Evolutionary conservation across 2,113 vertebrate genomes (phyloP), one percentile per base, ranked within the genome.

Genomic region (Thryonomys swinderianus): DNA sequence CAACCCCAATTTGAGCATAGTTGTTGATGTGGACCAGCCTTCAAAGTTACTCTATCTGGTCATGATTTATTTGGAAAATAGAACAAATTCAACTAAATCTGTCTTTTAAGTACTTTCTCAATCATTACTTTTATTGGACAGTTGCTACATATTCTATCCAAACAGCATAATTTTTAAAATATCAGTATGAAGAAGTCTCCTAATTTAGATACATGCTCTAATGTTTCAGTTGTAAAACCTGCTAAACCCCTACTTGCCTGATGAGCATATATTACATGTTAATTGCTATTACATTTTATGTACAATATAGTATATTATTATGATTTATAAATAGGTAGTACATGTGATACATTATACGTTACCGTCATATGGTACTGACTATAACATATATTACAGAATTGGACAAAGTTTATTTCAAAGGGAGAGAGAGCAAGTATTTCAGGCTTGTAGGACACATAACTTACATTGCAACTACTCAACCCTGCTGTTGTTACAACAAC

Each of bases 61-160:
- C 73, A 83, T 6, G 42, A 93, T 86, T 94, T 88, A 78, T 76
- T 90, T 78, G 67, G 74, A 62, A 95, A 94, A 90, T 61, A 95
- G 55, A 78, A 83, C 40, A 94, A 91, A 18, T 48, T 87, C 74
- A 81, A 17, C 79, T 62, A 51, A 61, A 87, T 40, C 25, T 94
- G 64, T 61, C 84, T 90, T 51, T n/a, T 91, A 84, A 82, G 42
- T 85, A 23, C 57, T 76, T 23, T 78, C 42, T 82, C 40, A 27
- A 88, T 83, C 51, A 45, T 66, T 83, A 23, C 53, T 92, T 93
- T 93, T 78, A n/a, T 53, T 80, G 57, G 40, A 73, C 32, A 25
- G 85, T 91, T 78, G 90, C 81, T 88, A 23, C 40, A n/a, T 66
- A n/a, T 67, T 91, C 42, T 57, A 90, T 85, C 53, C 55, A 95